Evolutionary conservation across 1,140 invertebrate genomes (phyloP), one percentile per base, ranked within the genome.

Genomic region (Bradynema listronoti): DNA sequence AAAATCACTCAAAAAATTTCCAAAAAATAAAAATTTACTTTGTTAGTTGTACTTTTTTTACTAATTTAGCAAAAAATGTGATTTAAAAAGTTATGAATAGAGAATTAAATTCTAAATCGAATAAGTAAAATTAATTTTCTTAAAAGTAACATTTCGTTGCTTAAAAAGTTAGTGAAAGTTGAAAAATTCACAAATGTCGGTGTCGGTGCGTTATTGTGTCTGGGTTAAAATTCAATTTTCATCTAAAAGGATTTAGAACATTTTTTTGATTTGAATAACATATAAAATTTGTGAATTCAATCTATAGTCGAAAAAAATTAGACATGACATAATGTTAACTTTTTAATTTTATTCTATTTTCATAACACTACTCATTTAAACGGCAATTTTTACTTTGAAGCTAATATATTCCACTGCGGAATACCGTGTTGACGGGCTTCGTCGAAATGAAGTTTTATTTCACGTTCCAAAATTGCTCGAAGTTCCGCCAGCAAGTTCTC

Each of bases 401-500:
- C 67, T 36, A 69, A 39, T 29, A 72, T 29, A 72, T 69, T 69
- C 67, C 67, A 69, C 24, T 69, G 67, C 9, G 67, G 67, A 29
- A 69, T 72, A n/a, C 41, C 70, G 33, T 67, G 63, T 22, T 42
- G 70, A 4, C 67, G 33, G 4, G 47, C 32, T 56, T 69, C 49
- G 59, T 69, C 67, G 25, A 69, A 67, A 5, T 51, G 14, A 7
- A 73, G 39, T 5, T 55, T 45, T 25, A 69, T 73, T 60, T 69
- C 67, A n/a, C 67, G 63, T 34, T 69, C 67, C 24, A 69, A 50
- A 16, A 27, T 49, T 30, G 69, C 41, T 27, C 70, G 16, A 24
- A 73, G 39, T 46, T 69, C 67, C 29, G 72, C 22, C 30, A 69
- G 36, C 4, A 72, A 30, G 39, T 69, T 50, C 30, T 66, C 63